Base-by-base conservation (phyloP, 2,113 vertebrate species). In the Oreochromis spilurus region DNA sequence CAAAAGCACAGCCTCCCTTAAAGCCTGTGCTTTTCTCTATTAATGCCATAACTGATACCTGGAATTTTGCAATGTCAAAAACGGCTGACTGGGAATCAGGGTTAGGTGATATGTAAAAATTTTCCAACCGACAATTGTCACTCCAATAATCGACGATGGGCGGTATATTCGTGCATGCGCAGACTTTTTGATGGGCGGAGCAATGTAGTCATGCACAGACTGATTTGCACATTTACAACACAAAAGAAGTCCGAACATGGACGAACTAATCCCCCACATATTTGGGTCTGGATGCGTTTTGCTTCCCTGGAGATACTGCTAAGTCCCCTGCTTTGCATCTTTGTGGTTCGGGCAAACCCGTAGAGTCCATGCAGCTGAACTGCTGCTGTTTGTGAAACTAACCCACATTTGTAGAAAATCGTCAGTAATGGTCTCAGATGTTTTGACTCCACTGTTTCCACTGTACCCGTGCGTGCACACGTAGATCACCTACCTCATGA, bases 401-500 rank as follows among this genome's bases (percentile, higher is more conserved):
- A 5, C 0, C 0, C 16, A 48, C 43, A 75, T 48, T 48, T 48
- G 24, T 75, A 48, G 43, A 29, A 7, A 43, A 75, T 75, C 24
- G 2, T 75, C 21, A 48, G 2, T 26, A 11, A 29, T 48, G 0
- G 0, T 14, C 24, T 75, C 67, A 0, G 4, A 26, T 16, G 5
- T 4, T 16, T 40, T 70, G 65, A 70, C 38, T 26, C 21, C n/a
- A 72, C 2, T 67, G 1, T 38, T 38, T 67, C 38, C 24, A 3
- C n/a, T 54, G 34, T 36, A n/a, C 52, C 58, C 34, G 16, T 38
- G 14, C 24, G 5, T 48, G 24, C 36, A 13, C 38, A 62, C 26
- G 19, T 6, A 9, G 9, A 24, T 45, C 55, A 91, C 94, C 78
- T 96, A 99, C 99, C 98, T 98, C 90, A 98, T 97, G 83, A 99